Base-by-base conservation (phyloP, 2,797 vertebrate genomes). In the Peromyscus nudipes region DNA sequence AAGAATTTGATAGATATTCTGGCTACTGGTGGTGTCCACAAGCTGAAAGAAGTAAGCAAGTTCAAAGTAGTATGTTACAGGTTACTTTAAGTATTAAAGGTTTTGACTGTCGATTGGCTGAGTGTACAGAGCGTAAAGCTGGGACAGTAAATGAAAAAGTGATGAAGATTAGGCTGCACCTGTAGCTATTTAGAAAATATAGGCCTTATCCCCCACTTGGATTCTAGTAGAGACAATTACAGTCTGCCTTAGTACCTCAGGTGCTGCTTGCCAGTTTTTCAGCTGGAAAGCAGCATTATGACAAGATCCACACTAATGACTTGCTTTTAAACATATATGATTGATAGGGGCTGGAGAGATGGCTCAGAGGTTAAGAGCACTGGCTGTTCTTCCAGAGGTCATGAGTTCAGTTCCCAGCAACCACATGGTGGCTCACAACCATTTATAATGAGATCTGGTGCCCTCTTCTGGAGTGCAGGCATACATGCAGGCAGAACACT, bases 1-100 rank as follows among this genome's bases (percentile, higher is more conserved):
- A 99, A 96, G 99, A 99, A 96, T 99, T 99, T 98, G 99, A 99
- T 97, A 98, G 99, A 97, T 99, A 99, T 94, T 99, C 99, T 31
- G 99, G 99, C 91, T 99, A 99, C 97, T 99, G 99, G 99, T 99
- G 99, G 99, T 99, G 98, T 96, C 99, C 99, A 21, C 94, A 97
- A 80, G 98, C 98, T 84, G 98, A 99, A 96, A 98, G 97, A 84
- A 98, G 99, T 99, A 98, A 98, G 98, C 91, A 57, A 14, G 14
- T 88, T 93, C n/a, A 92, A 79, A 93, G 77, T 94, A 93, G 76
- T 75, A 4, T 40, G 52, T 82, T 90, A 81, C 29, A 60, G 40
- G 1, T 95, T 62, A 96, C 19, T 79, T 49, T 23, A 90, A 65
- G 17, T 87, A 46, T 43, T 64, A 67, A 75, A 43, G 83, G 75